Base-by-base conservation (phyloP, 2,888 invertebrate species). In the Arge pagana region DNA sequence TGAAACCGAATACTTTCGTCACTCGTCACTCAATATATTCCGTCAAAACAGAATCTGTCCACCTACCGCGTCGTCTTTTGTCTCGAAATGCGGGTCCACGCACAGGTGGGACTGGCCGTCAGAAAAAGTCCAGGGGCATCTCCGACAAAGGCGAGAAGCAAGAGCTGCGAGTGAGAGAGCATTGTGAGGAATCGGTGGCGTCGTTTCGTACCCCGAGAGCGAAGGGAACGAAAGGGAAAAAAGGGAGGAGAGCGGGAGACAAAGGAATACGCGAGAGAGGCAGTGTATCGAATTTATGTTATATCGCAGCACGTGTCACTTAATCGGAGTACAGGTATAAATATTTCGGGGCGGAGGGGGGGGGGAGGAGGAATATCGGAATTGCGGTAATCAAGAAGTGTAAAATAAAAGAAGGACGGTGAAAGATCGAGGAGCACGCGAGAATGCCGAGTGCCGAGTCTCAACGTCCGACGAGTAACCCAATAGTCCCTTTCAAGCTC, bases 11-110 rank as follows among this genome's bases (percentile, higher is more conserved):
- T 64, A 64, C 68, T 60, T n/a, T n/a, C n/a, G 54, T 60, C 61
- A 39, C 59, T 57, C 60, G 68, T 69, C 63, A 69, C 66, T 65
- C 64, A 67, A 69, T 69, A n/a, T n/a, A 69, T 68, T 69, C 58
- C 53, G 36, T 58, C 48, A 57, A 64, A 59, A 66, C 54, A 52
- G 30, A 51, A 35, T 51, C 43, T 26, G 16, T 24, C 41, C 41
- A 42, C 50, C 50, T 51, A 36, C 33, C 33, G 41, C 45, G 52
- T 35, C 41, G 54, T 65, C 66, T 65, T 66, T 66, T 66, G 64
- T 66, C 59, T 66, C 60, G 60, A 57, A 55, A 66, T 66, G 66
- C 66, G 66, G 66, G 66, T 59, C 48, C n/a, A n/a, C n/a, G 57
- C 59, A 61, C 66, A 65, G 65, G 66, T 65, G 66, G 60, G 58